phyloP scores from a whole-genome alignment of 37 sponge, comb jelly and placozoan genomes.

The Hexactinellida sp. region DNA sequence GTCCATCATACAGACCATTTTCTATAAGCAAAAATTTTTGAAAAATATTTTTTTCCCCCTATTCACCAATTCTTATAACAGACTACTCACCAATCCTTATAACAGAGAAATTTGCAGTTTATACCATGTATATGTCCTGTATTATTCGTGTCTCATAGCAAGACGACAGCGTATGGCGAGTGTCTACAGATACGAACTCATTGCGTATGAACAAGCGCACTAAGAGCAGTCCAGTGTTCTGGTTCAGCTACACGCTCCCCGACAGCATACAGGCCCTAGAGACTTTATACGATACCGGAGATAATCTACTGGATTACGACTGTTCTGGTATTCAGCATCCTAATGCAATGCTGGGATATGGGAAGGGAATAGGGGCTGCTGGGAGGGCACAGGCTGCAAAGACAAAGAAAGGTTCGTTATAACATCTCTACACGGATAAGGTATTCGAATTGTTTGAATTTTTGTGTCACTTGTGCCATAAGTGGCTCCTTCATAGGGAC shows the following conservation, averaged over 20 bases:
- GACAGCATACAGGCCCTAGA: background rate
- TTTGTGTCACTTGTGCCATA: too few relatives aligned
- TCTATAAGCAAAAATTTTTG: too few relatives aligned
- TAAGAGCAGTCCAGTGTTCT: background rate
- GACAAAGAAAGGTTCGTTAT: background rate
- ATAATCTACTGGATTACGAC: background rate
- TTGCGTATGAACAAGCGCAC: too few relatives aligned
- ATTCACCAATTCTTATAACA: too few relatives aligned
- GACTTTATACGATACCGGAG: background rate
- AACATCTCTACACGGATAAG: too few relatives aligned
- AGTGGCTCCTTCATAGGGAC: too few relatives aligned
- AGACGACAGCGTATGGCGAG: background rate
- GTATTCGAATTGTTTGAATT: too few relatives aligned
- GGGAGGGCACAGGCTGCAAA: background rate
- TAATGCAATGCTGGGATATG: background rate
- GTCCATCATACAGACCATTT: too few relatives aligned
- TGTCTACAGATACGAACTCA: background rate
- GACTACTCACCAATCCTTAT: too few relatives aligned
- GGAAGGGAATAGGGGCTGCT: background rate
- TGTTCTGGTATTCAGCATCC: background rate
- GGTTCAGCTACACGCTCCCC: background rate
- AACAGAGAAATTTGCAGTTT: too few relatives aligned
- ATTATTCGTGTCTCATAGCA: background rate
- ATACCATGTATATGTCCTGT: background rate
- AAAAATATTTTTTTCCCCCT: too few relatives aligned